Evolutionary conservation across 2,113 vertebrate genomes (phyloP).

Genomic region (Grammomys dolichurus): DNA sequence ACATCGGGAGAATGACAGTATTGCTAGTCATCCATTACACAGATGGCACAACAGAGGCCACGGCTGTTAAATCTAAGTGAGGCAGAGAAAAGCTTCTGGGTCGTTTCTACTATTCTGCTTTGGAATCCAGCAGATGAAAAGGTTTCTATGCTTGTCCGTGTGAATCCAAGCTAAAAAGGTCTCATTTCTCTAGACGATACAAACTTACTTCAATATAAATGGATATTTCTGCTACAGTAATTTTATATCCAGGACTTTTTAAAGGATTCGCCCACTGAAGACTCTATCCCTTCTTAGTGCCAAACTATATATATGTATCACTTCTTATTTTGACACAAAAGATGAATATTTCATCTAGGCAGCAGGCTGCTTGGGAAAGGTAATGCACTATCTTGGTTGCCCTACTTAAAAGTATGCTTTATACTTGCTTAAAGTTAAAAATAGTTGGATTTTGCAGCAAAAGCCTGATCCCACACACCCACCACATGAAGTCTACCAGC

Average conservation of each 20-base stretch:
- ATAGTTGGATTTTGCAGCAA: conserved; percentile 55
- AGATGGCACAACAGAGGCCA: neutral
- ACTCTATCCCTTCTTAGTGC: conserved; percentile 37
- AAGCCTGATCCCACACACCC: neutral
- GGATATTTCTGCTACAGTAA: conserved; percentile 37
- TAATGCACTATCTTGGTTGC: conserved; percentile 53
- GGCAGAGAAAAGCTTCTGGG: neutral
- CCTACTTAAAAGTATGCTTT: conserved; percentile 69
- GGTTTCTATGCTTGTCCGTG: neutral
- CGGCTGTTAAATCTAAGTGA: neutral
- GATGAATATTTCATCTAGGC: conserved; percentile 70
- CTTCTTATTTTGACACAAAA: conserved; percentile 69
- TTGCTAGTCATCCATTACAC: neutral
- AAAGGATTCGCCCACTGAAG: conserved; percentile 37
- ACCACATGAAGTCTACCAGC: neutral
- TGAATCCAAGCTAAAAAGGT: neutral
- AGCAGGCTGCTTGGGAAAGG: conserved; percentile 58
- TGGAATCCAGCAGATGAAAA: neutral
- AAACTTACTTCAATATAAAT: conserved; percentile 43
- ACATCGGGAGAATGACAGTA: neutral
- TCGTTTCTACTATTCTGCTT: neutral
- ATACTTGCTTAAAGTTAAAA: conserved; percentile 69
- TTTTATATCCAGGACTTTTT: conserved; percentile 55
- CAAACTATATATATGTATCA: neutral
- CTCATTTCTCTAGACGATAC: neutral